These are phyloP conservation scores for Anableps anableps DNA, from an alignment of 2,797 vertebrate species.

Conservation along the genomic window DNA sequence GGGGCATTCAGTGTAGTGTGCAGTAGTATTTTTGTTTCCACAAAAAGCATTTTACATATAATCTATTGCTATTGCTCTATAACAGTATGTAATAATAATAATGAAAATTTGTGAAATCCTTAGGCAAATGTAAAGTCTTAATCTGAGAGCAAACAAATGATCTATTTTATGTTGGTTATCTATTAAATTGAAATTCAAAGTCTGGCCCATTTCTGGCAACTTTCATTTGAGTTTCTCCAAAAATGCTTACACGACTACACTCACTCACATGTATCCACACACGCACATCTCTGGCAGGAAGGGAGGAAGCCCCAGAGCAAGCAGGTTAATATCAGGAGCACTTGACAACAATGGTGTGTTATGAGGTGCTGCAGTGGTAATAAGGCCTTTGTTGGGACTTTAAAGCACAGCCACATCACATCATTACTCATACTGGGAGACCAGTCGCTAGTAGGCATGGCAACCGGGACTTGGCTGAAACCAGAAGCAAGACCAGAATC, in stretches of 20 bases:
- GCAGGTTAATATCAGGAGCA: constrained; percentile 86
- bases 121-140: not conserved
- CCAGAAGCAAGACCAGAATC: constrained; percentile 85
- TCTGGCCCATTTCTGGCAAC: constrained; percentile 43
- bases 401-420: constrained; percentile 82
- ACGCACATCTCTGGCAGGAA: constrained; percentile 52
- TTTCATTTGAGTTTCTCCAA: constrained; percentile 44
- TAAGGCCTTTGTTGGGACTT: constrained; percentile 87
- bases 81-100: not conserved
- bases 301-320: constrained; percentile 72
- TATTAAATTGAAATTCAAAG: constrained; percentile 29
- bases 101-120: not conserved
- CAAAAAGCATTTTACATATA: not conserved
- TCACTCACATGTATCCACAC: constrained; percentile 27
- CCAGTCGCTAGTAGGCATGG: constrained; percentile 85
- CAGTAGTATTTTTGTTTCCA: not conserved
- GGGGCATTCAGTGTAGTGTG: not conserved
- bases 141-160: not conserved
- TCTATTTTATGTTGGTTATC: constrained; percentile 6
- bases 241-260: constrained; percentile 39
- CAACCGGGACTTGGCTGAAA: constrained; percentile 80
- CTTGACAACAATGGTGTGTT: constrained; percentile 85
- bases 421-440: constrained; percentile 87
- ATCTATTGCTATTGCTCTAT: not conserved
- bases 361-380: constrained; percentile 84